Evolutionary conservation across 1,140 invertebrate genomes (phyloP).

Genomic region (Pogonus chalceus): DNA sequence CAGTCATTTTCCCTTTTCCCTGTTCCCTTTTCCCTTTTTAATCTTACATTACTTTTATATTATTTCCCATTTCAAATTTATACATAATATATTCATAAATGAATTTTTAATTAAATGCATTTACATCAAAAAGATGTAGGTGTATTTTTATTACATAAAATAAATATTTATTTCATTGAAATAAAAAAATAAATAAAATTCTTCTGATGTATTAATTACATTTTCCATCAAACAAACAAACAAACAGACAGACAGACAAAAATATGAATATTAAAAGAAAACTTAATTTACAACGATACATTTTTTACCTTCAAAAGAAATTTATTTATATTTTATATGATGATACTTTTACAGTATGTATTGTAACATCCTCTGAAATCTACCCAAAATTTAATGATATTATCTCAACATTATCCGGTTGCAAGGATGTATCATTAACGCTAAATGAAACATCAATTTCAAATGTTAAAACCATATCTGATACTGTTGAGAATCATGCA

Average conservation of each 20-base stretch:
- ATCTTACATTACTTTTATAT: no score
- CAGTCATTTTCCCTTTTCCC: no score
- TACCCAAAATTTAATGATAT: conserved; percentile 15
- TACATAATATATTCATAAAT: no score
- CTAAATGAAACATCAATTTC: neutral
- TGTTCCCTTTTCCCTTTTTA: no score
- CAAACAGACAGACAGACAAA: no score
- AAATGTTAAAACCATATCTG: conserved; percentile 14
- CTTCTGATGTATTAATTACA: neutral
- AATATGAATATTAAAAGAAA: conserved; percentile 3
- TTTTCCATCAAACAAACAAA: no score
- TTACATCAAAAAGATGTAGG: no score
- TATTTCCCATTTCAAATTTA: no score
- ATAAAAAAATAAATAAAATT: neutral
- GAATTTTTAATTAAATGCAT: no score
- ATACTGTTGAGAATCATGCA: conserved; percentile 16
- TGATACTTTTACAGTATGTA: conserved; percentile 9
- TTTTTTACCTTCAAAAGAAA: neutral
- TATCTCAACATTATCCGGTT: conserved; percentile 21
- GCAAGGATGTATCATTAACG: conserved; percentile 4
- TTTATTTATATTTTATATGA: neutral
- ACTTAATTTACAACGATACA: neutral
- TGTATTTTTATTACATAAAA: no score
- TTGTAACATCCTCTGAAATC: conserved; percentile 7
- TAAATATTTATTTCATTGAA: no score